Evolutionary conservation across 2,113 vertebrate species (phyloP).

Genomic region (Pardalotus punctatus): DNA sequence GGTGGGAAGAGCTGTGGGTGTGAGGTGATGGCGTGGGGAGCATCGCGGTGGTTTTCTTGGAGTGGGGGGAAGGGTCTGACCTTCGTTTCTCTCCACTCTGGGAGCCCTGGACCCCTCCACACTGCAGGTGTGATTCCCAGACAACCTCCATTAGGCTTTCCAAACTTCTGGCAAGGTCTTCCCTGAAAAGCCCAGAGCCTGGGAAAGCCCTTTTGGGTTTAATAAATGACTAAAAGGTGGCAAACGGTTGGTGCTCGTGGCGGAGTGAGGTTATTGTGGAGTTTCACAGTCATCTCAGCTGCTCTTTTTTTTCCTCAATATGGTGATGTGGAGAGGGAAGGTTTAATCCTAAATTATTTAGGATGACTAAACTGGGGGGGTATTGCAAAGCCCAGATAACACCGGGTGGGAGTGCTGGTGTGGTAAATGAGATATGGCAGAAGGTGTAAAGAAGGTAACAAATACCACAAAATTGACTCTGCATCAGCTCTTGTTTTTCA

Average conservation of each 20-base stretch:
- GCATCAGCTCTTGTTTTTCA: background rate
- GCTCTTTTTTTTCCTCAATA: background rate
- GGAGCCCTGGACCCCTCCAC: accelerated
- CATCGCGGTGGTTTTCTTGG: background rate
- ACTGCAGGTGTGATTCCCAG: accelerated
- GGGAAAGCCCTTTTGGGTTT: background rate
- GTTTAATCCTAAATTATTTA: background rate
- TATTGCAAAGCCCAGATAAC: background rate
- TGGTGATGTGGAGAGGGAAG: background rate
- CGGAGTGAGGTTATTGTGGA: background rate
- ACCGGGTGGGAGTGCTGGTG: background rate
- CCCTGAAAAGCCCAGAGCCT: accelerated
- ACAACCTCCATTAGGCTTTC: accelerated
- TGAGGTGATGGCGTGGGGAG: accelerated
- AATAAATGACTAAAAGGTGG: background rate
- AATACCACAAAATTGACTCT: background rate
- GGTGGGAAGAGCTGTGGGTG: accelerated
- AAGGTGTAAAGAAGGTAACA: background rate
- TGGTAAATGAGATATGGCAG: background rate
- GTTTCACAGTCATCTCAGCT: background rate
- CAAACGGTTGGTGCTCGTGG: accelerated
- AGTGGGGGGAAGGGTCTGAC: background rate
- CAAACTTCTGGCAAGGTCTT: no score
- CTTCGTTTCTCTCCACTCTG: accelerated
- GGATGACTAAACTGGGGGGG: background rate